Percentiles rank a stretch among this genome's conserved stretches.
Evolutionary conservation across 2,888 invertebrate genomes (phyloP).

Genomic region (Dicranocentrus wangi): DNA sequence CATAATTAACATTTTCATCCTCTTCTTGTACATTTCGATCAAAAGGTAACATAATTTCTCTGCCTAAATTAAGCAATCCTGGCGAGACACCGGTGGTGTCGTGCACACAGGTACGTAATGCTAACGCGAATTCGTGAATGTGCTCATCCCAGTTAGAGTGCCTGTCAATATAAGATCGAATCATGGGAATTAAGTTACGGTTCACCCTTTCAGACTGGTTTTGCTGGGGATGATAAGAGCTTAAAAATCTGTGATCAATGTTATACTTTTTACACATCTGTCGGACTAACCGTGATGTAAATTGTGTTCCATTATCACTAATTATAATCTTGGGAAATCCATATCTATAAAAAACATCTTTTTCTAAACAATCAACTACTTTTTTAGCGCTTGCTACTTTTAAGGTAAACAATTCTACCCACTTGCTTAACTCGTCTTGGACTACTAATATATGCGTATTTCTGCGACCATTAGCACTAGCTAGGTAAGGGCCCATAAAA

Average conservation of each 20-base stretch:
- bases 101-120: conserved; percentile 5
- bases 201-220: conserved; percentile 62
- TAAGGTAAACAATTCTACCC: conserved; percentile 66
- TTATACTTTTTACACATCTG: conserved; percentile 52
- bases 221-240: conserved; percentile 51
- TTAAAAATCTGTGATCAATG: conserved; percentile 43
- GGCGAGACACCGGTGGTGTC: conserved; percentile 20
- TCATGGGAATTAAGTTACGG: conserved; percentile 41
- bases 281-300: conserved; percentile 50
- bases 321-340: conserved; percentile 56
- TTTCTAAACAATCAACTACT: conserved; percentile 47
- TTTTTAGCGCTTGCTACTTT: conserved; percentile 54
- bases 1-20: background rate
- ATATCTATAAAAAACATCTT: conserved; percentile 64
- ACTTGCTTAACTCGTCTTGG: conserved; percentile 55
- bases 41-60: conserved; percentile 19
- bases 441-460: conserved; percentile 61
- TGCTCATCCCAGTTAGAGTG: conserved; percentile 18
- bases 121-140: conserved; percentile 11
- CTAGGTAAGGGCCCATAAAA: conserved; percentile 64
- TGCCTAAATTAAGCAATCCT: conserved; percentile 21
- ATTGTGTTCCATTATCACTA: conserved; percentile 64
- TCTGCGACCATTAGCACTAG: conserved; percentile 20
- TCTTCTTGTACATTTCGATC: conserved; percentile 6
- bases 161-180: conserved; percentile 27